These are phyloP conservation scores for Paramisgurnus dabryanus DNA, from an alignment of 2,113 vertebrate genomes.

Conservation along the genomic window DNA sequence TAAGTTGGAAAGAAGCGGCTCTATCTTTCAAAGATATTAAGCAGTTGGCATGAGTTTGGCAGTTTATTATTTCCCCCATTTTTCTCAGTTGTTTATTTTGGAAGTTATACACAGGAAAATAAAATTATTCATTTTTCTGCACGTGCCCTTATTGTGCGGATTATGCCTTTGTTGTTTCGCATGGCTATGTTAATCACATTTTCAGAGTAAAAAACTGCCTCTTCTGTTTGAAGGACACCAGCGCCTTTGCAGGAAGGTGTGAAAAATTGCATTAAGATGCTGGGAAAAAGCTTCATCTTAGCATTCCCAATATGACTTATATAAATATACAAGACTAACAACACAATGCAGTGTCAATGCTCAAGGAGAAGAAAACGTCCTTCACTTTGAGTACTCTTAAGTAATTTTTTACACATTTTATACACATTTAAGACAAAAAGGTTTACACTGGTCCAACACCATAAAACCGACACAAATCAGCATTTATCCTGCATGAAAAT, in stretches of 20 bases:
- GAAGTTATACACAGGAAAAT: constrained; percentile 33
- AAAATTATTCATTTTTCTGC: constrained; percentile 44
- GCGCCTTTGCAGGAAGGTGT: constrained; percentile 66
- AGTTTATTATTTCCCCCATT: constrained; percentile 33
- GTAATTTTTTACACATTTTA: too few relatives aligned
- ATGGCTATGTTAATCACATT: constrained; percentile 67
- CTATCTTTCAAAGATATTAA: constrained; percentile 20
- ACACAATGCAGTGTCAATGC: constrained; percentile 51
- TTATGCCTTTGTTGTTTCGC: constrained; percentile 59
- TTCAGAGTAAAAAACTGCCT: constrained; percentile 58
- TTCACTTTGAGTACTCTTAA: constrained; percentile 5
- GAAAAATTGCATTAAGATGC: constrained; percentile 69
- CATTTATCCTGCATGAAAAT: too few relatives aligned
- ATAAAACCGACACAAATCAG: too few relatives aligned
- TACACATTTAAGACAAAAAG: too few relatives aligned
- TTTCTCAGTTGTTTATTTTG: constrained; percentile 36
- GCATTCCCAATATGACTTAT: constrained; percentile 62
- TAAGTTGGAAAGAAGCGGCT: background rate
- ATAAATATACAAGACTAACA: background rate
- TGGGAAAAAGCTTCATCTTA: constrained; percentile 60
- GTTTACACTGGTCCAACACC: too few relatives aligned
- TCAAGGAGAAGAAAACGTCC: constrained; percentile 58
- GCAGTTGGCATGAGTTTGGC: background rate
- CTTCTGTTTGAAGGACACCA: constrained; percentile 61
- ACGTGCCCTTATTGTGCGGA: constrained; percentile 53